Base-by-base conservation (phyloP, 2,797 vertebrate species). In the Oreochromis mossambicus region DNA sequence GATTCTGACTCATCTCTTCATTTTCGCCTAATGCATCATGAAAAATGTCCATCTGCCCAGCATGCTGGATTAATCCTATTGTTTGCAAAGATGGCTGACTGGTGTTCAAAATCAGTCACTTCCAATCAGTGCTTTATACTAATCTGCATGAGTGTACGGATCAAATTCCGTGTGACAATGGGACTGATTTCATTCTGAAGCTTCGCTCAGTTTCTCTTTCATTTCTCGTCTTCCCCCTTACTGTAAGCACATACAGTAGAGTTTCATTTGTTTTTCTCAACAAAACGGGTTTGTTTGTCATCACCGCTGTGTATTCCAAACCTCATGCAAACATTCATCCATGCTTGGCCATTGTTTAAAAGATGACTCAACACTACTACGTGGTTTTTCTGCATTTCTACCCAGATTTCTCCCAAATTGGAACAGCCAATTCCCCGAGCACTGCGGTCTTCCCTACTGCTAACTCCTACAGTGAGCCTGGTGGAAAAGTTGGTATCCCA, bases 1-100 rank as follows among this genome's bases (percentile, higher is more conserved):
- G 43, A 75, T n/a, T 87, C 58, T 85, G 83, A 89, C 73, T 90
- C 50, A 79, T 34, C 48, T 58, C 52, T n/a, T 86, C 10, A 32
- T 83, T 85, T 84, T 83, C 6, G 70, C 21, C 36, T 58, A 10
- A 55, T 29, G 51, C 15, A 17, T 82, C 32, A 55, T 54, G 61
- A 78, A 75, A 82, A 90, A 78, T 52, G 52, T 13, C 82, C 68
- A 70, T 86, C 81, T 86, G 75, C n/a, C 36, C 8, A 8, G 46
- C 2, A 0, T 10, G 50, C 24, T 46, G 77, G 41, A 87, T 77
- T 26, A 24, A 61, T 86, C 17, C 6, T 54, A 50, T 54, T 77
- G 76, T 88, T 80, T 86, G 46, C 76, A 82, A 29, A 80, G 38
- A 78, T 51, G 24, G 46, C 17, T 26, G 32, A 56, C 43, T 63